Evolutionary conservation across 2,113 vertebrate species (phyloP).

Genomic region (Montifringilla adamsi): DNA sequence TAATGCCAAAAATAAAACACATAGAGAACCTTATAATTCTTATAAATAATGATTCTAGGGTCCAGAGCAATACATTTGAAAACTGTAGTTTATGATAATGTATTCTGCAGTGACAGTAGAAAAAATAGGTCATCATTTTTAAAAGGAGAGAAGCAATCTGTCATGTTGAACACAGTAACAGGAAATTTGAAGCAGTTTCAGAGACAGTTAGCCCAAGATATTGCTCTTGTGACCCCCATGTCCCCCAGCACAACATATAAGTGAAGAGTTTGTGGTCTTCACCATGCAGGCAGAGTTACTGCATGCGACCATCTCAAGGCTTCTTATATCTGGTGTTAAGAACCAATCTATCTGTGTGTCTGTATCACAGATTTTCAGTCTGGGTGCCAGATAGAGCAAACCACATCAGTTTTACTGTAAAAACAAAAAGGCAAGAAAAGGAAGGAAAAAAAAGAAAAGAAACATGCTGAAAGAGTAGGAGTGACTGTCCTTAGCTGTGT

Average conservation of each 20-base stretch:
- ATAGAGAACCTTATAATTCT: constrained; percentile 44
- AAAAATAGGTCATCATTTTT: constrained; percentile 64
- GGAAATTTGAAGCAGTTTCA: not conserved
- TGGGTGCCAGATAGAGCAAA: not conserved
- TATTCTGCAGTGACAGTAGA: constrained; percentile 38
- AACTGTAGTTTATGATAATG: constrained; percentile 49
- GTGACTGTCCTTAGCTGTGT: not conserved
- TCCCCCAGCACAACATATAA: not conserved
- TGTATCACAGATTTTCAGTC: not conserved
- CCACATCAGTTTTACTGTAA: not conserved
- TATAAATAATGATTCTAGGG: constrained; percentile 46
- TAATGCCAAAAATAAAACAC: constrained; percentile 49
- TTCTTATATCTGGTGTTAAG: not conserved
- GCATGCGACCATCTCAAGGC: not conserved
- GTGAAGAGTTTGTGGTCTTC: not conserved
- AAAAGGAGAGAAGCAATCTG: constrained; percentile 13
- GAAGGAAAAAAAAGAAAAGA: not conserved
- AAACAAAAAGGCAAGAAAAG: accelerated
- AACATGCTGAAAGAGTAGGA: not conserved
- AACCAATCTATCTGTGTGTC: not conserved
- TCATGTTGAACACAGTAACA: not conserved
- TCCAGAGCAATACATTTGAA: constrained; percentile 37
- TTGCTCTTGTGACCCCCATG: not conserved
- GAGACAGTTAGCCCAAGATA: not conserved
- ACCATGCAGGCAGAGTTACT: not conserved